phyloP scores from a whole-genome alignment of 2,113 vertebrate genomes.

The Emydura subglobosa region DNA sequence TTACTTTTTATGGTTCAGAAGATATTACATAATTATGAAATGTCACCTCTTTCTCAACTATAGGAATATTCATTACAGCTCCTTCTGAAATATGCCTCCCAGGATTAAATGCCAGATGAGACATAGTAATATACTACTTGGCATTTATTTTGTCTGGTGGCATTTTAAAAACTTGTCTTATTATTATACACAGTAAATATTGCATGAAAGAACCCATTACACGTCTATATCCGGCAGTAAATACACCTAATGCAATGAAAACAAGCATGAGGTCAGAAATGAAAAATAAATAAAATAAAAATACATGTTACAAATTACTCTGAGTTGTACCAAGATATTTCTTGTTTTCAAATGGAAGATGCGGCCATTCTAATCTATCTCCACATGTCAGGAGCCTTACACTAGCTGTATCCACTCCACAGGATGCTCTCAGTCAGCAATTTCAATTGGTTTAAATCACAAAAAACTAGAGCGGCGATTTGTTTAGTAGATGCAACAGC shows the following conservation, averaged over 20 bases:
- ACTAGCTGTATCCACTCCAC: fast-evolving
- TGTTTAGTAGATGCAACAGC: background rate
- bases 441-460: background rate
- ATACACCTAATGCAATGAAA: fast-evolving
- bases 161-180: background rate
- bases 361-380: background rate
- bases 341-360: background rate
- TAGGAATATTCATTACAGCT: constrained; percentile 7
- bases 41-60: constrained; percentile 21
- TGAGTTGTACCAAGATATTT: fast-evolving
- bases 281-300: background rate
- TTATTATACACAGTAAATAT: background rate
- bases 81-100: background rate
- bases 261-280: fast-evolving
- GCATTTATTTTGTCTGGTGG: constrained; percentile 12
- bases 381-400: fast-evolving
- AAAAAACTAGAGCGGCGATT: background rate
- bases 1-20: background rate
- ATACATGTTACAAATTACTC: background rate
- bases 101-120: background rate
- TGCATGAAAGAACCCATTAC: background rate
- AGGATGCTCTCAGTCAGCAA: background rate
- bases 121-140: background rate
- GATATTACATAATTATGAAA: background rate
- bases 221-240: fast-evolving